Conservation (phyloP, 2,888 invertebrate genomes). For the Cryptophagus acutangulus region DNA sequence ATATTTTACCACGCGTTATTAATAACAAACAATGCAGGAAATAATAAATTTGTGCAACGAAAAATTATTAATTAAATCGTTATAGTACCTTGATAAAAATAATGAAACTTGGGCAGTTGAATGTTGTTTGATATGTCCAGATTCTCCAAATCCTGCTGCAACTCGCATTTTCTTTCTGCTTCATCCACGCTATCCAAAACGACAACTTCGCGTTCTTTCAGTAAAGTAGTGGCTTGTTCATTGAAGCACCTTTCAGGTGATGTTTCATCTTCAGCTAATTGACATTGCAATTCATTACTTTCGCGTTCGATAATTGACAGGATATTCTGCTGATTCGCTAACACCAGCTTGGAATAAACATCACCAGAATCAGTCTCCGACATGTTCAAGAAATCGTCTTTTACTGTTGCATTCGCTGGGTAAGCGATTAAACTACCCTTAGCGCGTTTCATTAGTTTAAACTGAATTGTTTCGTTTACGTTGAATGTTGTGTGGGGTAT, state of each 20-base stretch:
- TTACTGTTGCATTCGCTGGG: constrained; percentile 48
- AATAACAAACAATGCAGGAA: no score
- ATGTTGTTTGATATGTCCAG: no score
- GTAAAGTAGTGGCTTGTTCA: constrained; percentile 72
- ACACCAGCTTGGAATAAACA: constrained; percentile 71
- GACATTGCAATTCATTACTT: constrained; percentile 59
- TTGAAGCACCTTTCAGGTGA: constrained; percentile 82
- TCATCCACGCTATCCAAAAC: constrained; percentile 21
- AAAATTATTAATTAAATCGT: no score
- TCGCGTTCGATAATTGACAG: constrained; percentile 71
- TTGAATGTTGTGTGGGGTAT: constrained; percentile 52
- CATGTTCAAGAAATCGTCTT: constrained; percentile 41
- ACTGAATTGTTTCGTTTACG: constrained; percentile 64
- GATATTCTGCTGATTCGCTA: constrained; percentile 66
- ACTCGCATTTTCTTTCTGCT: background rate
- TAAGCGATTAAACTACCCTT: constrained; percentile 54
- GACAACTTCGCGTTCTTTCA: constrained; percentile 53
- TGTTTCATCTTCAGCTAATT: constrained; percentile 61
- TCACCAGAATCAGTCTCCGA: constrained; percentile 52
- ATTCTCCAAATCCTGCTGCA: constrained; percentile 33
- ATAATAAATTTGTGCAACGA: no score
- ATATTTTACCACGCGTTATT: constrained; percentile 1
- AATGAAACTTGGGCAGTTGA: constrained; percentile 56
- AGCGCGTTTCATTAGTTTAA: constrained; percentile 73
- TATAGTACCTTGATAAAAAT: constrained; percentile 74